Conservation (phyloP, 1,140 invertebrate species). For the Melitaea cinxia region DNA sequence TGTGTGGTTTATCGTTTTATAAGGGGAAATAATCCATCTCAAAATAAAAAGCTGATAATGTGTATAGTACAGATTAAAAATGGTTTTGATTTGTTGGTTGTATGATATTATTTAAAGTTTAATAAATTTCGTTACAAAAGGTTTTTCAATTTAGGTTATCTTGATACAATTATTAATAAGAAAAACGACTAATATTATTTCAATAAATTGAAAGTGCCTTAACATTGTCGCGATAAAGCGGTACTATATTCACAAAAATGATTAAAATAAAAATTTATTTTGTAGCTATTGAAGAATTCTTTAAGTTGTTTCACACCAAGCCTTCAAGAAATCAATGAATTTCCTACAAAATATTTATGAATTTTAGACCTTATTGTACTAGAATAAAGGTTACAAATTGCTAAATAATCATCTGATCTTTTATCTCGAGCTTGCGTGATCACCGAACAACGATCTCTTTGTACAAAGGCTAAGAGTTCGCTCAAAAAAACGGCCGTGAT, state of each 20-base stretch:
- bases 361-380: not conserved
- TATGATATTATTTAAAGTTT: too few species aligned
- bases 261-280: not conserved
- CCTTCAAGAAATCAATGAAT: slow-evolving; percentile 20
- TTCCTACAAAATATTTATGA: not conserved
- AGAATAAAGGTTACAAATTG: slow-evolving; percentile 18
- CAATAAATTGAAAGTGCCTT: slow-evolving; percentile 5
- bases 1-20: slow-evolving; percentile 1
- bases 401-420: slow-evolving; percentile 30
- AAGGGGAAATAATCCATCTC: too few species aligned
- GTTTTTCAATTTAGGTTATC: too few species aligned
- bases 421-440: slow-evolving; percentile 42
- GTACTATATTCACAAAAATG: not conserved
- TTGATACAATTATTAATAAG: too few species aligned
- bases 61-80: too few species aligned
- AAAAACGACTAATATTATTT: too few species aligned
- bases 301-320: slow-evolving; percentile 10
- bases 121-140: too few species aligned
- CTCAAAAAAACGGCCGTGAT: slow-evolving; percentile 45
- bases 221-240: slow-evolving; percentile 1
- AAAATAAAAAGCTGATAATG: too few species aligned
- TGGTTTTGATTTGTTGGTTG: too few species aligned
- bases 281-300: not conserved
- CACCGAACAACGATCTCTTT: slow-evolving; percentile 37
- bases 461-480: slow-evolving; percentile 33